Evolutionary conservation across 1,140 invertebrate species (phyloP).

Genomic region (Leptinotarsa lineolata): DNA sequence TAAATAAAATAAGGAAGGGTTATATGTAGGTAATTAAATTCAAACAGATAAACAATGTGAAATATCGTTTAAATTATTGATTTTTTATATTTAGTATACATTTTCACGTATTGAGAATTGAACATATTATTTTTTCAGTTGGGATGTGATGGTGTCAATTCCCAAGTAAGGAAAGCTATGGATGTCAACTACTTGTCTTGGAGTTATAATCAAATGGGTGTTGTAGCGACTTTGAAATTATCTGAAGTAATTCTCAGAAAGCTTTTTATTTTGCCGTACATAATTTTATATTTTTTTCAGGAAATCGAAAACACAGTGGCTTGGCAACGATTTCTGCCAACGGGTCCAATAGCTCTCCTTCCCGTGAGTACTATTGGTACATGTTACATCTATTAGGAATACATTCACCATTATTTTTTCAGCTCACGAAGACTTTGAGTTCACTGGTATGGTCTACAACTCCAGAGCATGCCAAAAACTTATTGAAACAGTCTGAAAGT

Average conservation of each 20-base stretch:
- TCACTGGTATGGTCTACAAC: conserved; percentile 93
- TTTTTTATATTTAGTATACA: too few species aligned
- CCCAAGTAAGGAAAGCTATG: conserved; percentile 81
- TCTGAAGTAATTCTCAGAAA: conserved; percentile 63
- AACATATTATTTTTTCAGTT: conserved; percentile 64
- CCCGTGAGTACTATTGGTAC: conserved; percentile 67
- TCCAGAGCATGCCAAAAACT: conserved; percentile 70
- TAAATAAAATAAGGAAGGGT: too few species aligned
- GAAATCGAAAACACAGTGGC: conserved; percentile 76
- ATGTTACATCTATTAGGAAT: neutral
- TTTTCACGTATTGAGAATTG: too few species aligned
- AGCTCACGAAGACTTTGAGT: conserved; percentile 74
- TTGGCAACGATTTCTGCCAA: conserved; percentile 93
- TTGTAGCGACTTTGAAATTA: conserved; percentile 87
- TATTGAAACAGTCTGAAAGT: conserved; percentile 72
- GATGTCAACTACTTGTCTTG: conserved; percentile 76
- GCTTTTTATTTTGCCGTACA: neutral
- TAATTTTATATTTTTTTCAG: conserved; percentile 26
- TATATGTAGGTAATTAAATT: too few species aligned
- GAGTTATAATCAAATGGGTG: conserved; percentile 86
- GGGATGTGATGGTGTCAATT: conserved; percentile 92
- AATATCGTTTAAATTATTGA: too few species aligned
- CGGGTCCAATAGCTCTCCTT: conserved; percentile 87
- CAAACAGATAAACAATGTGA: too few species aligned
- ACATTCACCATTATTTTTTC: conserved; percentile 13